Evolutionary conservation across 2,113 vertebrate genomes (phyloP).

Genomic region (Macroglossus sobrinus): DNA sequence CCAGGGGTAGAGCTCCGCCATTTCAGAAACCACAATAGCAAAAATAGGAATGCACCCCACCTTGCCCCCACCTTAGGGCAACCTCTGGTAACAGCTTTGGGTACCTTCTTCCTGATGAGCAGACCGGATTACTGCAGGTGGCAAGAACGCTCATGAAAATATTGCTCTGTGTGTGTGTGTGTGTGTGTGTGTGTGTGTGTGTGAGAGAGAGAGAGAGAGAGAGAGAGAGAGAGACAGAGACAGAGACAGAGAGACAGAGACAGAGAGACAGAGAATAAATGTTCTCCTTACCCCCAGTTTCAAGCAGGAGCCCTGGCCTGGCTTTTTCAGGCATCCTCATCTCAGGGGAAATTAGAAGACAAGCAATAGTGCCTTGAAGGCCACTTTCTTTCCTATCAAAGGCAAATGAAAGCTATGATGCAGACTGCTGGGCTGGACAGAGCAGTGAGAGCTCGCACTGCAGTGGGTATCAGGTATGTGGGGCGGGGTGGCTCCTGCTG

Average conservation of each 20-base stretch:
- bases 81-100: not conserved
- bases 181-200: not conserved
- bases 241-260: too few relatives aligned
- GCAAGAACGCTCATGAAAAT: not conserved
- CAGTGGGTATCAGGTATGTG: not conserved
- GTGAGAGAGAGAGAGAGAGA: too few relatives aligned
- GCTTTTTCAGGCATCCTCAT: not conserved
- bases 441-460: not conserved
- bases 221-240: too few relatives aligned
- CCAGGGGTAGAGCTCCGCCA: not conserved
- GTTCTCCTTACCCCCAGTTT: not conserved
- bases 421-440: too few relatives aligned
- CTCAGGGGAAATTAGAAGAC: not conserved
- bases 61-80: not conserved
- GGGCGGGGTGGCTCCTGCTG: rapidly evolving
- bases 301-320: not conserved
- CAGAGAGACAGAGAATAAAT: not conserved
- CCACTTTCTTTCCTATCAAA: not conserved
- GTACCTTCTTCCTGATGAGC: not conserved
- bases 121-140: not conserved
- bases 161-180: not conserved
- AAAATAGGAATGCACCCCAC: not conserved
- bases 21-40: not conserved
- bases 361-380: not conserved
- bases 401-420: not conserved